Conservation (phyloP, 2,113 vertebrate species). For the Illadopsis cleaveri region DNA sequence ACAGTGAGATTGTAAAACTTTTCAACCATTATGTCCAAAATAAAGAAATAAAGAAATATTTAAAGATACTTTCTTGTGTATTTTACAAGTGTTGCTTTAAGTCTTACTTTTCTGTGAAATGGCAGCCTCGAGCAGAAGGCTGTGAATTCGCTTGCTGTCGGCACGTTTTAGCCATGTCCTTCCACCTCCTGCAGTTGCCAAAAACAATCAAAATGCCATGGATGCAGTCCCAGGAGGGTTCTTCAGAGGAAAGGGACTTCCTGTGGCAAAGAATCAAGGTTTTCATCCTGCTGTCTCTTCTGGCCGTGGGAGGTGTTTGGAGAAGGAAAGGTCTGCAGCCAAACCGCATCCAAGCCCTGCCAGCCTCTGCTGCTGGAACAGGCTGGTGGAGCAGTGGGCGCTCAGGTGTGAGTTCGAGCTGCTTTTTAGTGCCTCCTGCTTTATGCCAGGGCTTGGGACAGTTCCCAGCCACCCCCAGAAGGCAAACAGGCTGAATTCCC, state of each 20-base stretch:
- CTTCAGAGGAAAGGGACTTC: neutral
- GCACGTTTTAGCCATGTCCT: neutral
- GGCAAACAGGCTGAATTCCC: neutral
- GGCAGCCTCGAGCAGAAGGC: neutral
- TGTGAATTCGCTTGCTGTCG: neutral
- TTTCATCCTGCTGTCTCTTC: neutral
- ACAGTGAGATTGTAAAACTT: neutral
- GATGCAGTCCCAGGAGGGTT: neutral
- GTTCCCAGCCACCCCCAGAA: neutral
- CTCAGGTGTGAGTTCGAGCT: neutral
- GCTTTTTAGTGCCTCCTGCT: neutral
- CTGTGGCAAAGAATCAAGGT: neutral
- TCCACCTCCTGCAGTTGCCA: neutral
- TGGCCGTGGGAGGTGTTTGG: neutral
- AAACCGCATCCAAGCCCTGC: rapidly evolving
- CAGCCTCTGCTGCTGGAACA: slow-evolving; percentile 6
- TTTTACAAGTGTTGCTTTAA: neutral
- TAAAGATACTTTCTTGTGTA: neutral
- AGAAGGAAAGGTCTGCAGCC: neutral
- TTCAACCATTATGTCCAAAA: neutral
- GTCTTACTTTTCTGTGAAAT: neutral
- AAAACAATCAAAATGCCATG: neutral
- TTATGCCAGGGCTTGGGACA: neutral
- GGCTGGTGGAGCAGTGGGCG: neutral
- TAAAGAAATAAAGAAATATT: neutral